phyloP scores from a whole-genome alignment of 2,797 vertebrate genomes.

The Zonotrichia albicollis region DNA sequence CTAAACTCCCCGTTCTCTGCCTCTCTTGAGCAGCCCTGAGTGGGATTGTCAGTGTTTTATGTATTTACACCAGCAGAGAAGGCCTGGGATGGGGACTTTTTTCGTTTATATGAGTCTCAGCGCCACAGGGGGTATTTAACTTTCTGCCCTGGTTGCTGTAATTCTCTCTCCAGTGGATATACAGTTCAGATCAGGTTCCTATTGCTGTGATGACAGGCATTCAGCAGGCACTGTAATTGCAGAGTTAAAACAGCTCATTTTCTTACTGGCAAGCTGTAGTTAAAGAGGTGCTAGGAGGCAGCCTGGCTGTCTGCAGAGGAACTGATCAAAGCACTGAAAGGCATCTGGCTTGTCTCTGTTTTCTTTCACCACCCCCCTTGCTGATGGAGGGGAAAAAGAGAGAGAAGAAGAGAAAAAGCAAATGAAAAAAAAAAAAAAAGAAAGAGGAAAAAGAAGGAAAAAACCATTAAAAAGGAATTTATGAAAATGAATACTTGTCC shows the following conservation, averaged over 20 bases:
- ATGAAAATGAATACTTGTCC: slow-evolving; percentile 81
- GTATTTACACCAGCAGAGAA: slow-evolving; percentile 56
- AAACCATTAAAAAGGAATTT: slow-evolving; percentile 79
- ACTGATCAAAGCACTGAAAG: slow-evolving; percentile 83
- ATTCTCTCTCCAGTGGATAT: slow-evolving; percentile 76
- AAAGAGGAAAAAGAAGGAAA: slow-evolving; percentile 13
- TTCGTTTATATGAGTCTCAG: slow-evolving; percentile 61
- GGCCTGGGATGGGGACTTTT: slow-evolving; percentile 38
- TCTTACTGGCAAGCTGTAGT: slow-evolving; percentile 81
- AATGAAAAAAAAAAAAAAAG: not conserved
- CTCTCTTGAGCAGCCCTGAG: not conserved
- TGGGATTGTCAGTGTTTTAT: slow-evolving; percentile 57
- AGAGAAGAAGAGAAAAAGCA: slow-evolving; percentile 9
- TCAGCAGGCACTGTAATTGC: slow-evolving; percentile 83
- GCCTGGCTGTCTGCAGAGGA: slow-evolving; percentile 83
- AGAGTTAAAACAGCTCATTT: slow-evolving; percentile 82
- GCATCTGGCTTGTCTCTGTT: slow-evolving; percentile 86
- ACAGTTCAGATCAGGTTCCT: slow-evolving; percentile 77
- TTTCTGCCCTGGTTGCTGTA: slow-evolving; percentile 74
- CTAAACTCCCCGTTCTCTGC: not conserved
- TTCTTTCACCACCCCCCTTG: slow-evolving; percentile 77
- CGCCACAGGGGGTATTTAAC: slow-evolving; percentile 75
- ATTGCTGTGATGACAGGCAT: slow-evolving; percentile 83
- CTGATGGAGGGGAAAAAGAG: slow-evolving; percentile 61
- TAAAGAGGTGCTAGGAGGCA: slow-evolving; percentile 84